Base-by-base conservation (phyloP, 2,113 vertebrate genomes). In the Podocnemis expansa region DNA sequence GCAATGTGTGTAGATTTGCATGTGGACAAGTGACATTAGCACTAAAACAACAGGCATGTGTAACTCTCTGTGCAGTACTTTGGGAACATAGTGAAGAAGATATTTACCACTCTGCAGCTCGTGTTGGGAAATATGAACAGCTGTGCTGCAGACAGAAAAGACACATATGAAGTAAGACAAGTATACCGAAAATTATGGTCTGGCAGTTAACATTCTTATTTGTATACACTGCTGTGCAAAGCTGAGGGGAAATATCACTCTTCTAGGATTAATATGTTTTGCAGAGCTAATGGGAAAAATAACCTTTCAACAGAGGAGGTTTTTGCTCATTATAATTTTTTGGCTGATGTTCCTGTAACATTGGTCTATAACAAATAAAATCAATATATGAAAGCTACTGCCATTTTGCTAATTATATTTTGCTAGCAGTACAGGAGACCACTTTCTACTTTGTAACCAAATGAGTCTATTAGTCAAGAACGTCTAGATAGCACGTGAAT, bases 131-230 rank as follows among this genome's bases (percentile, higher is more conserved):
- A 94, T 94, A 94, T 84, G 96, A 96, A 90, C 96, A 96, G 91
- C 95, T 96, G 93, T 87, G 94, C 95, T 91, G 91, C 49, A 38
- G 87, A 86, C 81, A 90, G 91, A 94, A 96, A 93, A 84, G 67
- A 29, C 87, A 81, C 83, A 87, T 87, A 94, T 91, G 60, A 93
- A 91, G 81, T 85, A 93, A 93, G 91, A 96, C 93, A 90, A 94
- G 91, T 93, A 84, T 78, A 88, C 96, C 94, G 95, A 95, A 97
- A 96, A 94, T 94, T 93, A 96, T 89, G 91, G 94, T 92, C 81
- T 95, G 96, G 95, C 96, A 93, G 92, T 97, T 96, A 98, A 94
- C 38, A 1, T 97, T 97, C 97, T 97, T 96, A 97, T 97, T 96
- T 96, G 96, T 96, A 87, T 89, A 91, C 27, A 58, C 80, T 97